These are phyloP conservation scores for Colaptes auratus DNA, from an alignment of 2,113 vertebrate species.

Conservation along the genomic window DNA sequence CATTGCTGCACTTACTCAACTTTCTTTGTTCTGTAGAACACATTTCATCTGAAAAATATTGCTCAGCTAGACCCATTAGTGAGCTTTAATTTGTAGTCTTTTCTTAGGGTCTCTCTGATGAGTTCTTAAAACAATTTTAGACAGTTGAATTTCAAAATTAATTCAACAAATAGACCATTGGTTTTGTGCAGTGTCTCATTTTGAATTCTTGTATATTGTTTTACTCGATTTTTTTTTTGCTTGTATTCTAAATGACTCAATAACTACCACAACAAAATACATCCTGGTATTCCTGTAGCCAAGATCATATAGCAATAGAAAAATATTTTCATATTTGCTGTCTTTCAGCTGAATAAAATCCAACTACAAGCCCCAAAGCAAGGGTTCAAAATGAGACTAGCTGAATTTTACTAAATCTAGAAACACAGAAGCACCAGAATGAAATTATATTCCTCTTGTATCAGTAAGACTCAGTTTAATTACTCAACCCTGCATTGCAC, in stretches of 20 bases:
- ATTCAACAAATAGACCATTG: not conserved
- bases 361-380: slow-evolving; percentile 23
- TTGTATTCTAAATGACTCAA: slow-evolving; percentile 10
- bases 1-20: not conserved
- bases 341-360: slow-evolving; percentile 43
- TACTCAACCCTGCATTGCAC: not conserved
- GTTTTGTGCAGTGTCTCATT: not conserved
- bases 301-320: not conserved
- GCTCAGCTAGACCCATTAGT: not conserved
- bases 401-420: slow-evolving; percentile 1
- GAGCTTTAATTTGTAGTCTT: not conserved
- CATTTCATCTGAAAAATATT: not conserved
- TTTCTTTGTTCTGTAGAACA: slow-evolving; percentile 18
- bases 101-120: not conserved
- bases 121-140: slow-evolving; percentile 1
- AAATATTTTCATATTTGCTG: slow-evolving; percentile 3
- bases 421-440: not conserved
- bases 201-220: not conserved
- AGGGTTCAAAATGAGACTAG: not conserved
- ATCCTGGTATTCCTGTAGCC: slow-evolving; percentile 35
- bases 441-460: not conserved
- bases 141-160: slow-evolving; percentile 22
- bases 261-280: not conserved
- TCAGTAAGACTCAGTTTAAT: not conserved
- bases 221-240: slow-evolving; percentile 4